Evolutionary conservation across 2,797 vertebrate genomes (phyloP).

Genomic region (Spondyliosoma cantharus): DNA sequence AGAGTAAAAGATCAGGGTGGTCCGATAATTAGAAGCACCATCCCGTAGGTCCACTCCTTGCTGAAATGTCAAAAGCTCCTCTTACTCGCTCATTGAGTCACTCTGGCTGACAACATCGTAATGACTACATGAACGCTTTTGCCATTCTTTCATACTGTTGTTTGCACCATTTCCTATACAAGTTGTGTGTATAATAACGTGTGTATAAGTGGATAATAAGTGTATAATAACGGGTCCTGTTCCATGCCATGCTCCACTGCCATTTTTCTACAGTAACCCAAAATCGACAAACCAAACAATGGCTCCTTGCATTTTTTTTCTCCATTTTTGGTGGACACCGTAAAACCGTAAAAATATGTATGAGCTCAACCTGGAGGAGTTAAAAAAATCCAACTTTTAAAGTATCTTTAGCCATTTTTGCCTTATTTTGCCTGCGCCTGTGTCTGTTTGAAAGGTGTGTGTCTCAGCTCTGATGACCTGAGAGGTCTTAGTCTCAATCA

Average conservation of each 20-base stretch:
- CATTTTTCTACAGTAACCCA: no score
- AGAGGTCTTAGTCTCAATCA: slow-evolving; percentile 67
- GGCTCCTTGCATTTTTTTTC: no score
- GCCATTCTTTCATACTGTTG: background rate
- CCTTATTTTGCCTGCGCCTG: background rate
- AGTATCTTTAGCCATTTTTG: background rate
- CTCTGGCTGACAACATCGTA: slow-evolving; percentile 5
- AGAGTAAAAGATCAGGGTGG: slow-evolving; percentile 23
- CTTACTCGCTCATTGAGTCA: slow-evolving; percentile 20
- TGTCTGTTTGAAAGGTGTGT: slow-evolving; percentile 47
- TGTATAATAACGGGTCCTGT: no score
- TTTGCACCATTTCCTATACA: background rate
- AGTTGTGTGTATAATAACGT: background rate
- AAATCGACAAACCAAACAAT: no score
- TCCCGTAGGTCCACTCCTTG: slow-evolving; percentile 10
- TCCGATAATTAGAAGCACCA: slow-evolving; percentile 15
- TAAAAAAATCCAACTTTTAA: background rate
- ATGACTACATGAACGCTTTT: background rate
- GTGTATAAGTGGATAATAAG: no score
- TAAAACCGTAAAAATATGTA: background rate
- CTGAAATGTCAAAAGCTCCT: slow-evolving; percentile 27
- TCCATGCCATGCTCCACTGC: no score
- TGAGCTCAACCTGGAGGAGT: background rate
- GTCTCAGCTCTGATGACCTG: slow-evolving; percentile 60
- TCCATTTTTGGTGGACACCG: no score